Conservation (phyloP, 2,888 invertebrate species). For the Leptopilina syphax region DNA sequence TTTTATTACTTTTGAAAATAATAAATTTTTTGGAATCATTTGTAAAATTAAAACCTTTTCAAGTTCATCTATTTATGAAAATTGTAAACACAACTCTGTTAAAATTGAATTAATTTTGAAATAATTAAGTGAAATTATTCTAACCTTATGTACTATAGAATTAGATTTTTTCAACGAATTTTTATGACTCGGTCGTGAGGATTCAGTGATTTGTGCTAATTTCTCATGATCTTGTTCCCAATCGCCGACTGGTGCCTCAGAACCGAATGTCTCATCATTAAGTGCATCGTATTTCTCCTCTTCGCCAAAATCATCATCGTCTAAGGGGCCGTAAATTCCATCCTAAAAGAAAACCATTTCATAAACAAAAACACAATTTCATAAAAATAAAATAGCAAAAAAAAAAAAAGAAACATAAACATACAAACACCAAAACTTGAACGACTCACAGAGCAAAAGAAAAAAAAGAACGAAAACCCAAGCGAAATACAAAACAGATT, state of each 20-base stretch:
- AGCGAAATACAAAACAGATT: neutral
- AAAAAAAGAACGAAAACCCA: neutral
- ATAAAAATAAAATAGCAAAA: too few relatives aligned
- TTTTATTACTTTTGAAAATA: too few relatives aligned
- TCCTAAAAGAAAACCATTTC: constrained; percentile 50
- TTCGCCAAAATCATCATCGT: constrained; percentile 81
- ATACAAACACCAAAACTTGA: neutral
- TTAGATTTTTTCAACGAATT: constrained; percentile 52
- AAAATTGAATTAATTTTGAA: too few relatives aligned
- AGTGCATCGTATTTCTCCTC: constrained; percentile 94
- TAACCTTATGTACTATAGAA: constrained; percentile 2
- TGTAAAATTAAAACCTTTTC: too few relatives aligned
- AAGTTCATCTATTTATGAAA: too few relatives aligned
- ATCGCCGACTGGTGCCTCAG: constrained; percentile 83
- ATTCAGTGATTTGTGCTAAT: constrained; percentile 81
- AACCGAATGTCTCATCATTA: constrained; percentile 95
- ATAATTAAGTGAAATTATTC: too few relatives aligned
- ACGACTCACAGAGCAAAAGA: neutral
- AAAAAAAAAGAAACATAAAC: too few relatives aligned
- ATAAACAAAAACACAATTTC: too few relatives aligned
- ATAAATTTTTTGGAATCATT: too few relatives aligned
- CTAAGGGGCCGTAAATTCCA: constrained; percentile 75
- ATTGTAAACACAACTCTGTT: too few relatives aligned
- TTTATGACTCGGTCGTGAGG: constrained; percentile 70
- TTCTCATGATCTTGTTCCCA: constrained; percentile 87